Evolutionary conservation across 2,888 invertebrate species (phyloP), one percentile per base, ranked within the genome.

Genomic region (Sipha maydis): DNA sequence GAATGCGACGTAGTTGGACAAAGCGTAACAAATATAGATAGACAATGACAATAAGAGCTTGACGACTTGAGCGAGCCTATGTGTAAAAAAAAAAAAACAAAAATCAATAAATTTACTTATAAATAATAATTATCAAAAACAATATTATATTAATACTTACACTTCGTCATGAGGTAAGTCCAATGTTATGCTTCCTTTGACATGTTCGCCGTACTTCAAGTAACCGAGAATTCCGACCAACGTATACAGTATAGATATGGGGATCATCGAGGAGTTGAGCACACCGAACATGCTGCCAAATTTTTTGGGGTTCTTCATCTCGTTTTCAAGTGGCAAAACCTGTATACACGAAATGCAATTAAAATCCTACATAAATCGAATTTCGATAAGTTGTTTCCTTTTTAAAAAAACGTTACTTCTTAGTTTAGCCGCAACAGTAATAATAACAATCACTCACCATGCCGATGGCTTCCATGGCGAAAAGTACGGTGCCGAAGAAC

Each of bases 1-100:
- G 90, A 98, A 95, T 14, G 99, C 98, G 3, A 99, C 99, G 92
- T 98, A 99, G 92, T 98, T 97, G 91, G 98, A 98, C 67, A 99
- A 93, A 0, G 96, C 96, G 92, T 99, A 99, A 0, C 98, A 97
- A 86, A 98, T 95, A 92, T 96, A 98, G 90, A 99, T 97, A 0
- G 96, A 95, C 90, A 96, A 92, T 0, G 96, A 96, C 80, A 96
- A 92, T 91, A 96, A 94, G 28, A 95, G 93, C 91, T 96, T 95
- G 0, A 96, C 96, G 28, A 94, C 93, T 91, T 95, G 95, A 0
- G 95, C 95, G 83, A 95, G 92, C 17, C 96, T 96, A 92, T 61
- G n/a, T 1, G n/a, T 31, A 0, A n/a, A 54, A 41, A 73, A 41
- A 54, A 21, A 11, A 56, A 56, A 56, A 80, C 11, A 34, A 34